phyloP scores from a whole-genome alignment of 2,113 vertebrate genomes.

The Misgurnus anguillicaudatus region DNA sequence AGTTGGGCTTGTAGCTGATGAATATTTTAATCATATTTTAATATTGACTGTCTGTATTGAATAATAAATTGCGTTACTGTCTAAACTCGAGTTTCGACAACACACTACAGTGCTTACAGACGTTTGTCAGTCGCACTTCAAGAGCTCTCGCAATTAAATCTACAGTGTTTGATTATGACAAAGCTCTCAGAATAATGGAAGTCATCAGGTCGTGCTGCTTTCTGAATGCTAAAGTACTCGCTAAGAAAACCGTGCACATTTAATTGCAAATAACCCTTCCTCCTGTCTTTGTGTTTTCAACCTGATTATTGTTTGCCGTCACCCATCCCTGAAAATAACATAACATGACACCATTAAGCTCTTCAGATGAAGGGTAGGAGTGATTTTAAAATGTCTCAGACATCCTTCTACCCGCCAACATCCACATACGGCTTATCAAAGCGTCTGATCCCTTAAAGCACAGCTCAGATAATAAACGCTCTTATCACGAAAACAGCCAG shows the following conservation, averaged over 20 bases:
- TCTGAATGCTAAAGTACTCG: neutral
- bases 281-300: neutral
- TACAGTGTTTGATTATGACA: neutral
- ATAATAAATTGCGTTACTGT: too few relatives aligned
- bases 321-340: neutral
- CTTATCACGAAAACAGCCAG: slow-evolving; percentile 4
- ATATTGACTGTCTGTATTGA: too few relatives aligned
- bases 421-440: slow-evolving; percentile 41
- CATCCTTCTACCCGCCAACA: neutral
- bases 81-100: neutral
- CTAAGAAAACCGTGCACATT: neutral
- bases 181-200: slow-evolving; percentile 1
- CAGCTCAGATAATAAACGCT: slow-evolving; percentile 30
- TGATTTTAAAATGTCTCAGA: neutral
- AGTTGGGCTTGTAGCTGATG: too few relatives aligned
- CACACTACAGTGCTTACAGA: neutral
- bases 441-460: slow-evolving; percentile 40
- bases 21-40: too few relatives aligned
- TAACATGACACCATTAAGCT: neutral
- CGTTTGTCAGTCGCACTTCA: neutral
- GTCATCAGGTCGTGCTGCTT: neutral
- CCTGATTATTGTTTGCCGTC: neutral
- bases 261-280: neutral
- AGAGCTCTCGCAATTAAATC: neutral
- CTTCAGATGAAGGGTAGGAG: neutral